Evolutionary conservation across 2,888 invertebrate genomes (phyloP), one percentile per base, ranked within the genome.

Genomic region (Tiliacea aurago): DNA sequence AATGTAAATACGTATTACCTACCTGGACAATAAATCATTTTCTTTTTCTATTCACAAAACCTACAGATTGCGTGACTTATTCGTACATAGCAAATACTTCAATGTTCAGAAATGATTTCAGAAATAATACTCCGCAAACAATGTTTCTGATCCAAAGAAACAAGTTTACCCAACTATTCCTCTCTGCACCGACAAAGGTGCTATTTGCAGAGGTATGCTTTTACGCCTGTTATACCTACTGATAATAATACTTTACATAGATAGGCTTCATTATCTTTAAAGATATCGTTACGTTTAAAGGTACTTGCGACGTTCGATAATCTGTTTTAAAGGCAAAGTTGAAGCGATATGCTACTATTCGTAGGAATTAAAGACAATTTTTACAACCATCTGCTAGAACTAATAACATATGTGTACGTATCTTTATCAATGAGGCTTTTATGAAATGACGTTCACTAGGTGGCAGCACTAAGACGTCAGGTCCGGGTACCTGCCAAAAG

Each of bases 111-210:
- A 28, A 28, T 28, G 28, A 28, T 37, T 81, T 81, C 65, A 63
- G 72, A 77, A 80, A 85, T 80, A 82, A 88, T 84, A 79, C 74
- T 80, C 75, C 55, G 55, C 61, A 64, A 83, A 87, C 84, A 86
- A 86, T 85, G 84, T 86, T 83, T 72, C 76, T 81, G 81, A 79
- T 73, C 58, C 61, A 59, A 79, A 83, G 83, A 80, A 83, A 84
- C 76, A 76, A 87, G 83, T 86, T 86, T 73, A 67, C 53, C 28
- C 69, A 88, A 88, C 87, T 89, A 88, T 89, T 85, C 79, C 84
- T 76, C 76, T 68, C 74, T 64, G 66, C 62, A 56, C 58, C 77
- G 43, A 82, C 83, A 88, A 87, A 87, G 86, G 78, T 84, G 78
- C 75, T 77, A 80, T 84, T 83, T 63, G 15, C 59, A 33, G 55